Conservation (phyloP, 1,140 invertebrate genomes). For the Hyles vespertilio region DNA sequence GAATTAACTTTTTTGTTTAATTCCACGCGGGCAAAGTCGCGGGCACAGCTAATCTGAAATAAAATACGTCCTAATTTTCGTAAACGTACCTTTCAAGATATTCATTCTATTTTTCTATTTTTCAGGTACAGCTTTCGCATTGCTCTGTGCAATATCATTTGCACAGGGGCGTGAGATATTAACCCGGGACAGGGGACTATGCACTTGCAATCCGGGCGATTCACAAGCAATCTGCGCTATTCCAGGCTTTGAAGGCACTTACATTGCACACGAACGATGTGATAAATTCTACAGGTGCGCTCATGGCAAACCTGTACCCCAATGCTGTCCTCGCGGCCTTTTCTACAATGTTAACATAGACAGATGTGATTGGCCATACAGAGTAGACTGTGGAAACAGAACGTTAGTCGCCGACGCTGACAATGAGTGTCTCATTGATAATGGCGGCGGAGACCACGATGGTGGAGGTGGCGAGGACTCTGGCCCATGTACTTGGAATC, state of each 20-base stretch:
- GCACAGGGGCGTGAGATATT: slow-evolving; percentile 18
- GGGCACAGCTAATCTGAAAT: too few relatives aligned
- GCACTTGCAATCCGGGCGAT: slow-evolving; percentile 4
- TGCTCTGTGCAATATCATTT: slow-evolving; percentile 43
- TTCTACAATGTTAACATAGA: slow-evolving; percentile 75
- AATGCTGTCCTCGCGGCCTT: slow-evolving; percentile 58
- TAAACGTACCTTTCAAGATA: too few relatives aligned
- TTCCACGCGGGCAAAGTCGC: too few relatives aligned
- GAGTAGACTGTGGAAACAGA: slow-evolving; percentile 30
- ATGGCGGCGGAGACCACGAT: too few relatives aligned
- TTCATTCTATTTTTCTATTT: slow-evolving; percentile 23
- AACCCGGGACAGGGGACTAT: slow-evolving; percentile 4
- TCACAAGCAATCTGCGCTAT: not conserved
- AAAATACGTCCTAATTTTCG: too few relatives aligned
- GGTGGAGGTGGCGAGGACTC: too few relatives aligned
- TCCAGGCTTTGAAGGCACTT: not conserved
- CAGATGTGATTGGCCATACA: slow-evolving; percentile 76
- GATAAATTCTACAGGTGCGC: slow-evolving; percentile 25
- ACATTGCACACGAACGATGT: slow-evolving; percentile 19
- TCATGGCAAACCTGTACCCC: slow-evolving; percentile 18
- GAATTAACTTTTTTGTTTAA: too few relatives aligned
- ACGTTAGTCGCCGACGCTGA: too few relatives aligned
- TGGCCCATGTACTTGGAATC: slow-evolving; percentile 25
- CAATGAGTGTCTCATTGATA: too few relatives aligned
- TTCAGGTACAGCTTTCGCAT: slow-evolving; percentile 40